Base-by-base conservation (phyloP, 2,797 vertebrate species). In the Oceanodroma leucorhoa region DNA sequence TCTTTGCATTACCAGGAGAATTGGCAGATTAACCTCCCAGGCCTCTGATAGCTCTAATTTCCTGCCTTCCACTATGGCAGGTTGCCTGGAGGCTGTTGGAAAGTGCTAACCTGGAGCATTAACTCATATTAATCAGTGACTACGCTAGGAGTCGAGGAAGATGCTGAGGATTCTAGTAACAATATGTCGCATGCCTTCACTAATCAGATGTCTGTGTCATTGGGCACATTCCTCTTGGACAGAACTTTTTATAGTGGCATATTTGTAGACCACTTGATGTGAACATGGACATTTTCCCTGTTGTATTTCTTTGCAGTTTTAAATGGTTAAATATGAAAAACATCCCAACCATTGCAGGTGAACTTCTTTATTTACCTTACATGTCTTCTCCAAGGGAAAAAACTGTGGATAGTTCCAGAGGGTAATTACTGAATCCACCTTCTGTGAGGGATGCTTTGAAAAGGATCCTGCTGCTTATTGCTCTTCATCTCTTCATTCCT, bases 81-180 rank as follows among this genome's bases (percentile, higher is more conserved):
- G 8, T 29, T 76, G 30, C n/a, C 34, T 48, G 16, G 9, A 51
- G 12, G 27, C 8, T 40, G 11, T 26, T 65, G 10, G 43, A 66
- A 77, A 48, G 13, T 27, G 14, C 5, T 67, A 24, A 75, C 9
- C 9, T 54, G 23, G 30, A 75, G 11, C 23, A 22, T 9, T 41
- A 57, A n/a, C n/a, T 38, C 7, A 12, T 45, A 38, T 34, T 82
- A 83, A 60, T 55, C 36, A 64, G 29, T n/a, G 17, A 18, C 14
- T 43, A 3, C 41, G 8, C 7, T 40, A 1, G 0, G 6, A 78
- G 18, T 21, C 5, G 8, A 53, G 23, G 45, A 83, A 51, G 61
- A 29, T 46, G 10, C 2, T 61, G 57, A 69, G 7, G 6, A 16
- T 48, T 76, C 27, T 60, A 2, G 0, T 40, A 16, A 53, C 6